These are phyloP conservation scores for Chelonus formosanus DNA, from an alignment of 2,888 invertebrate genomes.

Conservation along the genomic window DNA sequence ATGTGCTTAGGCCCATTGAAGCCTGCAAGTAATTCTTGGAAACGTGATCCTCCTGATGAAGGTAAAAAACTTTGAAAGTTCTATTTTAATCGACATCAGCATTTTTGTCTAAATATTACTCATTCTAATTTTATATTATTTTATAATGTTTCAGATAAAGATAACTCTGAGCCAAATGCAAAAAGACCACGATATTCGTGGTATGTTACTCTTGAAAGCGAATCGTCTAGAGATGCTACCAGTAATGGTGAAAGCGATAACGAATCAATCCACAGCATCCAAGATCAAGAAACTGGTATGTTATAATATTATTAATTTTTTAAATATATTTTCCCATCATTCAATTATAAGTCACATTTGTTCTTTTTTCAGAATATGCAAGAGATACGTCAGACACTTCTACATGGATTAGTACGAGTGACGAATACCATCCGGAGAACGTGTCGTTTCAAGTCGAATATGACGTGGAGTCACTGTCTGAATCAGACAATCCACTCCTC, in stretches of 20 bases:
- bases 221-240: slow-evolving; percentile 49
- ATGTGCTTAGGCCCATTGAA: too few relatives aligned
- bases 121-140: too few relatives aligned
- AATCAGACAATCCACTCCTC: slow-evolving; percentile 46
- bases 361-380: slow-evolving; percentile 47
- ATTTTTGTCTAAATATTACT: too few relatives aligned
- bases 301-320: slow-evolving; percentile 8
- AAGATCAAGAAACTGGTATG: slow-evolving; percentile 75
- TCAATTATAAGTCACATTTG: not conserved
- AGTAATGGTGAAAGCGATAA: slow-evolving; percentile 58
- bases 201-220: slow-evolving; percentile 63
- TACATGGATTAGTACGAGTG: slow-evolving; percentile 45
- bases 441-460: slow-evolving; percentile 48
- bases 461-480: slow-evolving; percentile 52
- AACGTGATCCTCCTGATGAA: too few relatives aligned
- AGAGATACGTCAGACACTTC: slow-evolving; percentile 55
- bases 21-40: too few relatives aligned
- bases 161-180: slow-evolving; percentile 37
- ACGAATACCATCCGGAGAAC: slow-evolving; percentile 35
- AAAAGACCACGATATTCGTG: slow-evolving; percentile 49
- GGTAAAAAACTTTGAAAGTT: too few relatives aligned
- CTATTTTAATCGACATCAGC: too few relatives aligned
- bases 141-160: slow-evolving; percentile 42
- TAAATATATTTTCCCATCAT: slow-evolving; percentile 13
- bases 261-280: slow-evolving; percentile 73